Evolutionary conservation across 1,140 invertebrate species (phyloP), one percentile per base, ranked within the genome.

Genomic region (Drosophila malerkotliana): DNA sequence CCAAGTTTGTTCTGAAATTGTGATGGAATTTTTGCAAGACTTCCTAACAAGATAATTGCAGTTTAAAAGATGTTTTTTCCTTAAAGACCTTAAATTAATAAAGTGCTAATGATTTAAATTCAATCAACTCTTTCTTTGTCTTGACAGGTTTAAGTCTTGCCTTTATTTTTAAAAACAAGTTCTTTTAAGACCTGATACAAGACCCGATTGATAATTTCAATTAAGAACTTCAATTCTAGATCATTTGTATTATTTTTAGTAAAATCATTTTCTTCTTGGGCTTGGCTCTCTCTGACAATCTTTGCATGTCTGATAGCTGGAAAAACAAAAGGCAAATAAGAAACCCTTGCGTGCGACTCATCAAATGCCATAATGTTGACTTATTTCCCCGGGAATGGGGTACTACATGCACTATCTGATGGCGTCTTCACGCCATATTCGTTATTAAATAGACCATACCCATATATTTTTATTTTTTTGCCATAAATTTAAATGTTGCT

Each of bases 281-380:
- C n/a, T 53, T 53, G 32, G 9, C 39, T 37, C 54, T 45, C 26
- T 37, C 41, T 26, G 26, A 14, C 54, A 61, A 15, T 14, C 18
- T 57, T 77, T 68, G 59, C 74, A 78, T 72, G 69, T 73, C 12
- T 52, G 30, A 45, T 57, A 44, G 14, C 28, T 28, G 15, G 55
- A 26, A 48, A 55, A 52, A 28, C 26, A 28, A 30, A 53, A 69
- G 41, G 2, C 60, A 77, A 58, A 39, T 18, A 49, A 71, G 28
- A 71, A 51, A 77, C 52, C 63, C 58, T 82, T 67, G 79, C 79
- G 75, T 82, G 79, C 32, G 45, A 57, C 57, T 51, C 39, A 66
- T 62, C 39, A 66, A 18, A 51, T 26, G 45, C 39, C 30, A 57
- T 14, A 45, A 34, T 52, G 28, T 26, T 30, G 14, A 12, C 30